phyloP scores from a whole-genome alignment of 1,140 invertebrate species.

The Vollenhovia emeryi region DNA sequence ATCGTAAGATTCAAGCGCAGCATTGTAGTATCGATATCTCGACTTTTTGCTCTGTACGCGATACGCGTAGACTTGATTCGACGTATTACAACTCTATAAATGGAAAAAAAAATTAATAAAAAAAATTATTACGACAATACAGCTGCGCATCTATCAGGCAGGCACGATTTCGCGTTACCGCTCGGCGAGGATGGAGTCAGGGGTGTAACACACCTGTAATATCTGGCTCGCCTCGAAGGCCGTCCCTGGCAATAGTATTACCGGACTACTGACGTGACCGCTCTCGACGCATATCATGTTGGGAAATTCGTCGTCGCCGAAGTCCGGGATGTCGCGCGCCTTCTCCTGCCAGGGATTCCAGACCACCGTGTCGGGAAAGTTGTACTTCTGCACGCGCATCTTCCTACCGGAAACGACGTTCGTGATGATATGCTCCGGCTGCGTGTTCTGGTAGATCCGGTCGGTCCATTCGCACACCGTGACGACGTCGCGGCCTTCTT shows the following conservation, averaged over 20 bases:
- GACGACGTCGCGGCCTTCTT: constrained; percentile 95
- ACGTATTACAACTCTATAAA: neutral
- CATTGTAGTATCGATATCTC: neutral
- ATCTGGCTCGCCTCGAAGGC: constrained; percentile 95
- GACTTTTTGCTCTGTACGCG: neutral
- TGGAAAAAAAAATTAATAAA: too few species aligned
- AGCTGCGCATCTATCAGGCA: neutral
- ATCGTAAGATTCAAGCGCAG: neutral
- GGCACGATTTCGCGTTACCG: neutral
- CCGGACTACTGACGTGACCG: constrained; percentile 94
- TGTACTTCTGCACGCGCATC: constrained; percentile 96
- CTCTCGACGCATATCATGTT: constrained; percentile 98
- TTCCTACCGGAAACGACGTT: constrained; percentile 96
- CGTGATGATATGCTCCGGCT: constrained; percentile 96
- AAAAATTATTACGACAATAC: neutral
- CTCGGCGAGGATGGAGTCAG: neutral
- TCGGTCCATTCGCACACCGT: constrained; percentile 96
- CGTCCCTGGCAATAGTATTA: constrained; percentile 94
- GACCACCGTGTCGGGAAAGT: constrained; percentile 97
- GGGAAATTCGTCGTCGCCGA: constrained; percentile 97
- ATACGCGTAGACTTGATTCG: neutral
- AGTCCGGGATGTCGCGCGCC: constrained; percentile 96
- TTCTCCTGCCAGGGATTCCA: constrained; percentile 99
- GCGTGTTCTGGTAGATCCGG: constrained; percentile 96
- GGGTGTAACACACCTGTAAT: constrained; percentile 87